A percentile compares a stretch with the other conserved stretches of the same genome.
These are phyloP conservation scores for Sinocyclocheilus maitianheensis DNA, from an alignment of 2,113 vertebrate genomes.

Conservation along the genomic window DNA sequence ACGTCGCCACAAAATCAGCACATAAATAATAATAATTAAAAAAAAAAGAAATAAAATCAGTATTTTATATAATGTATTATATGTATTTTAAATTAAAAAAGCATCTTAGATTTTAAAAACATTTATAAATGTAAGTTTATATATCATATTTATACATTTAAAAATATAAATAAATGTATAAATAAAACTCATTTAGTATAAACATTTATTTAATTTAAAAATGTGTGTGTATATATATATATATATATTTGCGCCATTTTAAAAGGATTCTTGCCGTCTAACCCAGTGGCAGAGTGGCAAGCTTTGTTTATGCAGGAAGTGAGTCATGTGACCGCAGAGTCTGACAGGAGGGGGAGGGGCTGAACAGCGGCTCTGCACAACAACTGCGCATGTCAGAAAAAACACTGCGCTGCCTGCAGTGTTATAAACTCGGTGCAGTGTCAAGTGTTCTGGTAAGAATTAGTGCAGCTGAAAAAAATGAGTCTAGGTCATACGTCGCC, in stretches of 20 bases:
- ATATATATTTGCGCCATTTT: conserved; percentile 75
- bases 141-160: no score
- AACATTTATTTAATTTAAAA: no score
- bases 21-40: not conserved
- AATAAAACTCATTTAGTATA: no score
- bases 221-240: no score
- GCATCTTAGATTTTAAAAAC: no score
- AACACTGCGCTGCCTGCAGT: not conserved
- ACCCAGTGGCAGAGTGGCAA: not conserved
- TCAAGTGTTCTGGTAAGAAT: not conserved
- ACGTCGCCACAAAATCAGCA: not conserved
- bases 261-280: not conserved
- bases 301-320: conserved; percentile 56
- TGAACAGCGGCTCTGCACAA: not conserved
- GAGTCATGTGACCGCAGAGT: conserved; percentile 44
- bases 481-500: not conserved
- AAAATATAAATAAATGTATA: no score
- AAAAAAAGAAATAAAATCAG: not conserved
- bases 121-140: no score
- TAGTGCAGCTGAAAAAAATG: not conserved
- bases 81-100: not conserved
- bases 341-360: not conserved
- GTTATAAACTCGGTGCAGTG: no score
- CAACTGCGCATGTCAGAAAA: conserved; percentile 6
- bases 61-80: not conserved